Evolutionary conservation across 2,113 vertebrate genomes (phyloP).

Genomic region (Paradisaea rubra): DNA sequence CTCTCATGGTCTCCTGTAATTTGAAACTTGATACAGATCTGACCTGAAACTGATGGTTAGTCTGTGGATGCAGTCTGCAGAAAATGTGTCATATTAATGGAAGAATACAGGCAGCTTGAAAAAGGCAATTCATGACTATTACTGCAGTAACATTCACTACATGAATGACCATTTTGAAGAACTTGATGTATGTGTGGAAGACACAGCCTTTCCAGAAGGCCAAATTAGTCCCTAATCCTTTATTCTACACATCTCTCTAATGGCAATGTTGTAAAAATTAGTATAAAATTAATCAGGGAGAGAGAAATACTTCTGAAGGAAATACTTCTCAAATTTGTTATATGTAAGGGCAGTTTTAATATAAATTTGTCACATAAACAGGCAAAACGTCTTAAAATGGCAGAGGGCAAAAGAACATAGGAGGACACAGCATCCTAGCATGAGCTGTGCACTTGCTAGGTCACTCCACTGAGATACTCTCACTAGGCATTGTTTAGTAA

Average conservation of each 20-base stretch:
- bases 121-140: neutral
- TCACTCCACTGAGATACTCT: neutral
- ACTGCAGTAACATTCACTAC: neutral
- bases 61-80: neutral
- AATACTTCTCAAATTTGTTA: neutral
- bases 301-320: neutral
- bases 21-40: constrained; percentile 54
- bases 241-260: neutral
- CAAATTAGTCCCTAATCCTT: neutral
- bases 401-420: neutral
- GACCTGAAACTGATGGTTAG: constrained; percentile 5
- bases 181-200: neutral
- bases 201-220: neutral
- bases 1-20: constrained; percentile 6
- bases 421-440: neutral
- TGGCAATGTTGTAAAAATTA: neutral
- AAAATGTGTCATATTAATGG: neutral
- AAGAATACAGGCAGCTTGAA: neutral
- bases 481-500: neutral
- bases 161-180: neutral
- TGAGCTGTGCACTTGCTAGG: neutral
- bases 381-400: neutral
- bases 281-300: neutral
- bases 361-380: neutral
- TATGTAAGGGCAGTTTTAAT: neutral